phyloP scores from a whole-genome alignment of 2,113 vertebrate genomes.

The Otolemur garnettii region DNA sequence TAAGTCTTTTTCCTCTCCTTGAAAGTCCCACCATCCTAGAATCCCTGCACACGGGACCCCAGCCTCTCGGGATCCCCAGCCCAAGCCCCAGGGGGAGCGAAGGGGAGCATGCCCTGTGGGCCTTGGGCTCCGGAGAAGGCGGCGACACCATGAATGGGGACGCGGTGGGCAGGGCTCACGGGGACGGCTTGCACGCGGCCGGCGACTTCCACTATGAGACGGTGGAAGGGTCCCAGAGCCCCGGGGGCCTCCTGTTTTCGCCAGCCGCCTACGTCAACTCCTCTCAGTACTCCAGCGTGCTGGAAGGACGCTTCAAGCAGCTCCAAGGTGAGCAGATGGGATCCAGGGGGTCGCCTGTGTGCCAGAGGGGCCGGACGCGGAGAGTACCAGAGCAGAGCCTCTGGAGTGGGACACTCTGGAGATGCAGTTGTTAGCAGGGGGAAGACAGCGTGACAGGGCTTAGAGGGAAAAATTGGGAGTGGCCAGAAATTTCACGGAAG shows the following conservation, averaged over 20 bases:
- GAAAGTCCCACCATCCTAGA: constrained; percentile 21
- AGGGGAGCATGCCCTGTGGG: constrained; percentile 72
- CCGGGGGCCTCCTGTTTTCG: constrained; percentile 89
- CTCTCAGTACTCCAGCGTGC: constrained; percentile 93
- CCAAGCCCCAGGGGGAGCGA: background rate
- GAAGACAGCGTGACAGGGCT: background rate
- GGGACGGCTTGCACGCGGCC: constrained; percentile 69
- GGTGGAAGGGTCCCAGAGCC: constrained; percentile 75
- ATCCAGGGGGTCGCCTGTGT: background rate
- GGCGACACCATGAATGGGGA: constrained; percentile 76
- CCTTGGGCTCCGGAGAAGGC: constrained; percentile 56
- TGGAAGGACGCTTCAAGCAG: constrained; percentile 96
- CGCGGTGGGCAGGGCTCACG: constrained; percentile 58
- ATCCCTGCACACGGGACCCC: constrained; percentile 47
- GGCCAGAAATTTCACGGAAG: background rate
- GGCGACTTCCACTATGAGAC: constrained; percentile 75
- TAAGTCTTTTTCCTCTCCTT: constrained; percentile 15
- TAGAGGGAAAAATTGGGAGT: background rate
- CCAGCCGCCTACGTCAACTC: constrained; percentile 95
- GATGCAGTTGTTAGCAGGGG: background rate
- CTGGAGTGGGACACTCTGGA: background rate
- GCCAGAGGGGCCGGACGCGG: background rate
- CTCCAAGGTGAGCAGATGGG: constrained; percentile 92
- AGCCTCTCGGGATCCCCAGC: background rate
- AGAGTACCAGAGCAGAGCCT: background rate